Evolutionary conservation across 2,113 vertebrate genomes (phyloP).

Genomic region (Lepisosteus osseus): DNA sequence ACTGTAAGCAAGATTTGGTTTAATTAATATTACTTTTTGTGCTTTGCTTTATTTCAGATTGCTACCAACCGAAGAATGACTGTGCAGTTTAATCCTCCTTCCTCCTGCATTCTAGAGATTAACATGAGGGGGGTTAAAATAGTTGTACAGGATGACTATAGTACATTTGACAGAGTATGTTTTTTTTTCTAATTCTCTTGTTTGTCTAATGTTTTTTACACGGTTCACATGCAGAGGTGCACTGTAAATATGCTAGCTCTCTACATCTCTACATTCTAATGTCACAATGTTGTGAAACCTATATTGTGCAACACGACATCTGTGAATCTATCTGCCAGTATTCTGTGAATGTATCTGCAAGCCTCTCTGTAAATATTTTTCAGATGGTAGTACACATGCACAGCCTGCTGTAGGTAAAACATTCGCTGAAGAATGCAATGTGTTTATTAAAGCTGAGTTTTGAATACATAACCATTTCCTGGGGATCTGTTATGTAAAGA

Average conservation of each 20-base stretch:
- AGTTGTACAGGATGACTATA: constrained; percentile 83
- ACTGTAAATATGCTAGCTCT: too few species aligned
- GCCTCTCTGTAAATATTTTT: too few species aligned
- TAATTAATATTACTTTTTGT: neutral
- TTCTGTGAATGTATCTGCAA: neutral
- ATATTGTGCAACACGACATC: too few species aligned
- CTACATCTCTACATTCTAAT: too few species aligned
- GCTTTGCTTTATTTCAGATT: constrained; percentile 64
- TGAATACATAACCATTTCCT: too few species aligned
- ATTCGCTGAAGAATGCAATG: too few species aligned
- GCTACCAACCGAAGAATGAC: constrained; percentile 93
- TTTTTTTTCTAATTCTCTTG: neutral
- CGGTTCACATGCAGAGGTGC: neutral
- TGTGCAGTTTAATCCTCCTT: constrained; percentile 94
- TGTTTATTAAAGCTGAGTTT: too few species aligned
- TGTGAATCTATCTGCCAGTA: too few species aligned
- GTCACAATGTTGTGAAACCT: neutral
- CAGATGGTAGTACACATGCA: too few species aligned
- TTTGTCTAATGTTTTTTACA: neutral
- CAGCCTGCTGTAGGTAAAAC: too few species aligned
- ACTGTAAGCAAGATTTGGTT: too few species aligned
- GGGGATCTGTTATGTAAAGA: too few species aligned
- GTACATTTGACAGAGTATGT: constrained; percentile 72
- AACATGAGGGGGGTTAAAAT: constrained; percentile 91
- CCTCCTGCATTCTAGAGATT: constrained; percentile 91